Conservation (phyloP, 2,113 vertebrate genomes). For the Spilogale gracilis region DNA sequence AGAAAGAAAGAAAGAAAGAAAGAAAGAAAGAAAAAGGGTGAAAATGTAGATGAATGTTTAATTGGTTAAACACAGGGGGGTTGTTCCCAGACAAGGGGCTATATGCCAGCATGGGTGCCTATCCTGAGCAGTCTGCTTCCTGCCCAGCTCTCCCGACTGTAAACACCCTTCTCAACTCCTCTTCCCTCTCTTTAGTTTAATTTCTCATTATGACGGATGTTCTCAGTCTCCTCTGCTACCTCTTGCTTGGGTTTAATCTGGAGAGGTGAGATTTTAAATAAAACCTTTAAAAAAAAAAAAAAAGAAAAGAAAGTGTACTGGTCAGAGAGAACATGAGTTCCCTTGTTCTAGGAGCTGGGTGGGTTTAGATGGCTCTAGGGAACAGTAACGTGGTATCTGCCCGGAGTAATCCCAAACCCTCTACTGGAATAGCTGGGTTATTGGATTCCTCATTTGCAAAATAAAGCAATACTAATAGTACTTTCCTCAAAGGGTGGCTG, state of each 20-base stretch:
- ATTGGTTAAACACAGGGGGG: neutral
- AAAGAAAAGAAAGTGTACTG: too few relatives aligned
- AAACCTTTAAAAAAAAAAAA: too few relatives aligned
- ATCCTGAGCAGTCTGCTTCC: neutral
- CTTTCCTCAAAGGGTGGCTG: neutral
- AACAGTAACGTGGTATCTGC: neutral
- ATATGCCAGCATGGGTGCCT: rapidly evolving
- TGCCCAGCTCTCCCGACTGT: neutral
- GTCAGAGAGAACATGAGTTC: too few relatives aligned
- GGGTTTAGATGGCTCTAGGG: neutral
- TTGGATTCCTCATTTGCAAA: conserved; percentile 41
- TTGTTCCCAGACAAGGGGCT: too few relatives aligned
- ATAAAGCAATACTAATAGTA: neutral
- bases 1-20: too few relatives aligned
- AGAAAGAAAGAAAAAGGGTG: neutral
- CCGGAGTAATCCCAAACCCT: neutral
- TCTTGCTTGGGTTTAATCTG: neutral
- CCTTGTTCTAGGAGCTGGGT: neutral
- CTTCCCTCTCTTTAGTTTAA: neutral
- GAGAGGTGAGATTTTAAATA: too few relatives aligned
- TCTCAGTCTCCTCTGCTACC: neutral
- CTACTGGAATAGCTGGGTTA: neutral
- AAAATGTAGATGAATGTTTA: neutral
- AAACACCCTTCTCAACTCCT: neutral
- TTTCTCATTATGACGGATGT: neutral